Base-by-base conservation (phyloP, 35 echinoderm and acorn worm genomes). In the Heliocidaris erythrogramma region DNA sequence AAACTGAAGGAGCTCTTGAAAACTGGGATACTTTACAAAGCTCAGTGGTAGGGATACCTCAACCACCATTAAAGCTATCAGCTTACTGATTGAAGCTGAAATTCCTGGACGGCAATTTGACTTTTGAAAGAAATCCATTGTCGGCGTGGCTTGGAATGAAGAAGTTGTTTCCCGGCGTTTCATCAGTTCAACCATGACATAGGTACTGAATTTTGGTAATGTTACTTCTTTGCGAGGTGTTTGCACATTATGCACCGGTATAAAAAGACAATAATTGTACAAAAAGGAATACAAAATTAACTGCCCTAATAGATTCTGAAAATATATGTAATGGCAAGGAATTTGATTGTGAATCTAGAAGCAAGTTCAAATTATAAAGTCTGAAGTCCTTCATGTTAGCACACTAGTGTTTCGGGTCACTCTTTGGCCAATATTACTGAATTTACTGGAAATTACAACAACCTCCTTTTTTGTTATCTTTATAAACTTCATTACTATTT, bases 261-360 rank as follows among this genome's bases (percentile, higher is more conserved):
- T 32, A 86, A 86, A 86, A 86, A 32, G 31, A 86, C 24, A 30
- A n/a, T n/a, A 32, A 86, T 86, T 86, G 31, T 32, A 86, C 85
- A 86, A 86, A 32, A 86, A 86, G 85, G 85, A 86, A 86, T 30
- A 86, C 85, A 86, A 86, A 86, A n/a, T n/a, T n/a, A n/a, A n/a
- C 84, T 85, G 16, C 5, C 18, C 6, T n/a, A 6, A 85, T n/a
- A 85, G 18, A 31, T n/a, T n/a, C 30, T n/a, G 84, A 24, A 85
- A 85, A 85, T 24, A 85, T n/a, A 31, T 85, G 18, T 5, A 85
- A 24, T 85, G 84, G 30, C 18, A n/a, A 5, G 21, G 30, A n/a
- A 31, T n/a, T 24, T 31, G 30, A 85, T 24, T 85, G 18, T 31
- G 30, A n/a, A n/a, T n/a, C n/a, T n/a, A n/a, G n/a, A n/a, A n/a